Base-by-base conservation (phyloP, 2,113 vertebrate species). In the Xenotilapia flavipinnis region DNA sequence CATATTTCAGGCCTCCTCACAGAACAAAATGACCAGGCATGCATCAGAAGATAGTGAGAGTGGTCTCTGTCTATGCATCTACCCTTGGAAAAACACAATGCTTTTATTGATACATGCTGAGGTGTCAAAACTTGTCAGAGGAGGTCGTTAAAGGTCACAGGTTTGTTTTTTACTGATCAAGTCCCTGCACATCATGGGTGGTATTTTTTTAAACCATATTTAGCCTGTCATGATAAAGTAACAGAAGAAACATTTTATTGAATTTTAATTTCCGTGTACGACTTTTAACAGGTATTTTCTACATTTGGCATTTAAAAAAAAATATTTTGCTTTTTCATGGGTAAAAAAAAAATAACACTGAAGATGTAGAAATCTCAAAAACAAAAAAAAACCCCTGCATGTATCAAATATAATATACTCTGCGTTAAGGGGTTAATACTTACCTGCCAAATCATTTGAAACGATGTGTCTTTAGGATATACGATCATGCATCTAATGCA, bases 91-190 rank as follows among this genome's bases (percentile, higher is more conserved):
- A 68, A 40, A 68, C 4, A 68, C 19, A 12, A 2, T 21, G 33
- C 38, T 33, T 68, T 68, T 68, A 40, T 21, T 65, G 6, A 38
- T 65, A 65, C 33, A 0, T 68, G 33, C 19, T 38, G 60, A 38
- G 33, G 62, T 68, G 62, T 68, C 62, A 68, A 68, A 45, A 65
- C 60, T 38, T n/a, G 31, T 65, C 60, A 65, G 31, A n/a, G 33
- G 60, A 65, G 31, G 17, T 38, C 17, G 1, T n/a, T 65, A 38
- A 38, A 65, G 60, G 31, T 65, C 33, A 38, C 40, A 73, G 68
- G 40, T 26, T 26, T 36, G 58, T 1, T 45, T 73, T 42, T 70
- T 70, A 42, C 38, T 14, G 0, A 2, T 42, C 12, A 23, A 73
- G 21, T 73, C 38, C 68, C 21, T 6, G 13, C 40, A 45, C 21